Percentiles rank a stretch among this genome's conserved stretches.
phyloP scores from a whole-genome alignment of 1,140 invertebrate genomes.

The Chrysomallon squamiferum region DNA sequence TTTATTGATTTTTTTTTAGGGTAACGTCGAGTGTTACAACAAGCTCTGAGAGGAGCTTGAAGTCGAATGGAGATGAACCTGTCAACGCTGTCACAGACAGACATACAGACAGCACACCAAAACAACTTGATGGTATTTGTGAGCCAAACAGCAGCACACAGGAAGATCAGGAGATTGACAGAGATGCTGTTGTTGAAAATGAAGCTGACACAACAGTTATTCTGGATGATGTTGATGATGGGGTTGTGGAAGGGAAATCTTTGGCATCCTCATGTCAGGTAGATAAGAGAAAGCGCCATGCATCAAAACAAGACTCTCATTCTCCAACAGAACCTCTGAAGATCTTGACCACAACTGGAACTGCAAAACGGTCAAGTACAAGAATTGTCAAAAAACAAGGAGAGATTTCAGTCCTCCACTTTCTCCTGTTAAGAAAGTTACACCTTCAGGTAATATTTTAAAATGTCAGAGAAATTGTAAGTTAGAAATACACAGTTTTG shows the following conservation, averaged over 20 bases:
- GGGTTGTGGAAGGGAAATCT: not conserved
- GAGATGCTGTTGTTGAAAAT: not conserved
- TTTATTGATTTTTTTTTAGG: too few species aligned
- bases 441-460: not conserved
- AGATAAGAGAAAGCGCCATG: conserved; percentile 14
- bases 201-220: not conserved
- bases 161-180: too few species aligned
- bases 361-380: conserved; percentile 31
- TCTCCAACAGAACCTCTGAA: not conserved
- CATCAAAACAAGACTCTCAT: not conserved
- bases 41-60: too few species aligned
- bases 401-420: conserved; percentile 42
- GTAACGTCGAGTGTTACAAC: too few species aligned
- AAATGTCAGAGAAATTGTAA: too few species aligned
- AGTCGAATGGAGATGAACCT: too few species aligned
- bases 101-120: too few species aligned
- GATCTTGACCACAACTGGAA: conserved; percentile 9
- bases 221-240: not conserved
- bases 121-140: too few species aligned
- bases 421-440: conserved; percentile 42
- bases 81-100: too few species aligned
- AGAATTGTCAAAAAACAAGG: conserved; percentile 41
- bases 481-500: too few species aligned
- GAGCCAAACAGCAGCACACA: too few species aligned
- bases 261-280: not conserved